Evolutionary conservation across 1,140 invertebrate species (phyloP).

Genomic region (Pomacea maculata): DNA sequence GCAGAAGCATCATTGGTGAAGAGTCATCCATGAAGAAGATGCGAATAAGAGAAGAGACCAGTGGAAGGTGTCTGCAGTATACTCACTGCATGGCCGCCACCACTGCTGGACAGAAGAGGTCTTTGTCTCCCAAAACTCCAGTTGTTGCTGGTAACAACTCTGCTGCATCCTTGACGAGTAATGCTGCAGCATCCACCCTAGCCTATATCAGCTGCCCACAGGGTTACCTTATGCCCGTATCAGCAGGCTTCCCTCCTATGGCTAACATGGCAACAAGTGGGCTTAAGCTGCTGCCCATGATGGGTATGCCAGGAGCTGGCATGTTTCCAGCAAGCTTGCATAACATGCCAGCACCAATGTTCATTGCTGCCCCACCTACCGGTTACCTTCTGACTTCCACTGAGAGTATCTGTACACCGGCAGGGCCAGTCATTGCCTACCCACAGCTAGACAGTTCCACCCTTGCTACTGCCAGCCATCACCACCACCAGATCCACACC

Average conservation of each 20-base stretch:
- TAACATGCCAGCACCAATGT: conserved; percentile 30
- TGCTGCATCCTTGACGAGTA: not conserved
- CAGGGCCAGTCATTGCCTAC: conserved; percentile 23
- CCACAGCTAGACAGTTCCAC: conserved; percentile 19
- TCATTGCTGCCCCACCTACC: conserved; percentile 25
- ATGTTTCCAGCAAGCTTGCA: conserved; percentile 23
- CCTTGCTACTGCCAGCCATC: conserved; percentile 16
- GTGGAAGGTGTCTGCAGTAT: not conserved
- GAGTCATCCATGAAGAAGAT: conserved; percentile 9
- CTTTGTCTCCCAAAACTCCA: not conserved
- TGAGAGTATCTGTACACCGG: conserved; percentile 15
- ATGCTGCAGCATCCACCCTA: conserved; percentile 4
- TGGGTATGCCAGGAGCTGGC: conserved; percentile 22
- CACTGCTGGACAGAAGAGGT: not conserved
- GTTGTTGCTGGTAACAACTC: not conserved
- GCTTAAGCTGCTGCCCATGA: conserved; percentile 33
- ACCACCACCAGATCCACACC: conserved; percentile 10
- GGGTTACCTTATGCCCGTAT: conserved; percentile 31
- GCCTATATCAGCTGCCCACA: conserved; percentile 24
- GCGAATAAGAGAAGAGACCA: not conserved
- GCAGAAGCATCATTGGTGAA: conserved; percentile 18
- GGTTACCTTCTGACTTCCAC: conserved; percentile 27
- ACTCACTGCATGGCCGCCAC: conserved; percentile 2
- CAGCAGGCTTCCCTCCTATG: conserved; percentile 22
- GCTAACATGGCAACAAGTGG: conserved; percentile 17